A percentile compares a stretch with the other conserved stretches of the same genome.
Conservation (phyloP, 2,113 vertebrate species). For the Motacilla tschutschensis region DNA sequence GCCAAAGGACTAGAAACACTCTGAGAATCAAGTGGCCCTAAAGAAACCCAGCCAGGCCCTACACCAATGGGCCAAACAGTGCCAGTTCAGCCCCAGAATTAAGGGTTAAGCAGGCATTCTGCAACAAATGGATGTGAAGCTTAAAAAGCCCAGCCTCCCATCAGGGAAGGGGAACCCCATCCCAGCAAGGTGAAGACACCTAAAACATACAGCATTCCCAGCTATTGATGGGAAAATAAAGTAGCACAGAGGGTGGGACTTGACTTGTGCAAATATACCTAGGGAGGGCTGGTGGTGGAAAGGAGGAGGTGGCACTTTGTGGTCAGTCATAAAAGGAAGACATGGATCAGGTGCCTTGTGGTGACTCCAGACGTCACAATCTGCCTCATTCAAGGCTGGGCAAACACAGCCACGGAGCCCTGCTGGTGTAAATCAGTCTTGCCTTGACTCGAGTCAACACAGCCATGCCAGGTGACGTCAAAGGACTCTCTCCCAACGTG, state of each 20-base stretch:
- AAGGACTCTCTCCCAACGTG: neutral
- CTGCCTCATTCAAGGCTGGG: neutral
- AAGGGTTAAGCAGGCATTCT: neutral
- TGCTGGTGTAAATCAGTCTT: neutral
- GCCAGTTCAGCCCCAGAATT: neutral
- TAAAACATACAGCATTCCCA: neutral
- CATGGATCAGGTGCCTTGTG: neutral
- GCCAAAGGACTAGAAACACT: neutral
- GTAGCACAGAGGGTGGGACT: neutral
- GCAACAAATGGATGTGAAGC: neutral
- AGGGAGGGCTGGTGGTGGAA: neutral
- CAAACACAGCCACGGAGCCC: neutral
- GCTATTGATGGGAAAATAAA: neutral
- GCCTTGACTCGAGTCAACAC: neutral
- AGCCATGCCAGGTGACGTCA: neutral
- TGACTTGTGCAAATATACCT: constrained; percentile 15
- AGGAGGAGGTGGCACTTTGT: neutral
- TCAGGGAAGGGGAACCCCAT: neutral
- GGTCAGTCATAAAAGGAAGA: neutral
- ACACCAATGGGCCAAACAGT: accelerated
- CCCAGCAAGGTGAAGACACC: neutral
- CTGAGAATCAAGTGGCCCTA: neutral
- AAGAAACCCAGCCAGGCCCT: neutral
- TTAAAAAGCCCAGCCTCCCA: neutral
- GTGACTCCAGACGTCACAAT: neutral